A percentile compares a stretch with the other conserved stretches of the same genome.
phyloP scores from a whole-genome alignment of 2,113 vertebrate genomes.

The Tachuris rubrigastra region DNA sequence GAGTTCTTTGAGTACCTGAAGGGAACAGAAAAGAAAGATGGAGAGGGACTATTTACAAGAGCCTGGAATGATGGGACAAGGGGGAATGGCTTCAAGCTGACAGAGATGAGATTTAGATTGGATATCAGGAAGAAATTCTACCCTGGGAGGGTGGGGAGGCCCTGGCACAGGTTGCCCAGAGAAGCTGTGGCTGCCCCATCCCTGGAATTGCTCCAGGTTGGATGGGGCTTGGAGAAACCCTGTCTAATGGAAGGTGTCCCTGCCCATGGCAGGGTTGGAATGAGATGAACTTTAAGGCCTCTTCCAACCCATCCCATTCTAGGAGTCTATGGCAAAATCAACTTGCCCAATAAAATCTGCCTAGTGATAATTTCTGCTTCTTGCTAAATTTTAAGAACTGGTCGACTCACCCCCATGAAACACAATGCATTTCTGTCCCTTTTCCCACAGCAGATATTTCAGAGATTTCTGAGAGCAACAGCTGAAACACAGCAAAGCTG shows the following conservation, averaged over 20 bases:
- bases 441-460: neutral
- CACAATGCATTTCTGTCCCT: neutral
- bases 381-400: neutral
- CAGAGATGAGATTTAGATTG: neutral
- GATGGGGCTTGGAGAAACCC: accelerated
- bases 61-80: neutral
- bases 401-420: accelerated
- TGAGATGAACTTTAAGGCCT: neutral
- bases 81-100: neutral
- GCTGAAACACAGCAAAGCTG: neutral
- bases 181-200: neutral
- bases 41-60: accelerated
- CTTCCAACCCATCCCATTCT: neutral
- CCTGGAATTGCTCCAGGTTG: neutral
- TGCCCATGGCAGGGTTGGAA: neutral
- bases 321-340: neutral
- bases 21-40: too few relatives aligned
- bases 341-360: neutral
- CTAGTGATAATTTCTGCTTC: neutral
- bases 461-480: neutral
- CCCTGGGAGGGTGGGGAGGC: accelerated
- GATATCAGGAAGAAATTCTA: neutral
- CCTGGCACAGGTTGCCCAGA: neutral
- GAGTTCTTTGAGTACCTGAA: neutral
- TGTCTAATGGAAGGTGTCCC: accelerated